Conservation (phyloP, 1,140 invertebrate species). For the Xylocopa sonorina region DNA sequence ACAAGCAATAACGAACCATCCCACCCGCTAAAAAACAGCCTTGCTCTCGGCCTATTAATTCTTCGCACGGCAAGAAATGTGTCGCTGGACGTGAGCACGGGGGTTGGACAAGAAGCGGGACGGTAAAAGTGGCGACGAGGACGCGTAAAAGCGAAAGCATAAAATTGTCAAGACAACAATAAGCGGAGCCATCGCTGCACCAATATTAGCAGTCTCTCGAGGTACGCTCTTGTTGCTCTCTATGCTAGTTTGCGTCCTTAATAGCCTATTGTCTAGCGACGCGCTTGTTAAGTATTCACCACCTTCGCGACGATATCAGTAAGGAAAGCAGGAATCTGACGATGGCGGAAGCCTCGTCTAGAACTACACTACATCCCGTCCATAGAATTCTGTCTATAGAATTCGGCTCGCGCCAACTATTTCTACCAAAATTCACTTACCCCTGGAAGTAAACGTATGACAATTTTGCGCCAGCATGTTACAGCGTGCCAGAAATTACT, state of each 20-base stretch:
- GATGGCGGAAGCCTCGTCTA: conserved; percentile 30
- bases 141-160: neutral
- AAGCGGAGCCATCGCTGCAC: too few species aligned
- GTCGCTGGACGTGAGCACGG: too few species aligned
- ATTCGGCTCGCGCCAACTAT: neutral
- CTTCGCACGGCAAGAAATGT: neutral
- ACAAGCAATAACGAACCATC: too few species aligned
- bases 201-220: neutral
- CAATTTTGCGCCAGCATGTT: neutral
- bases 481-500: neutral
- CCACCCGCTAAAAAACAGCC: neutral
- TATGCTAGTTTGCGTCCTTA: conserved; percentile 12
- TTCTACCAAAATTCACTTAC: neutral
- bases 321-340: neutral
- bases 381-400: neutral
- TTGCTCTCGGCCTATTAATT: neutral
- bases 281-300: conserved; percentile 21
- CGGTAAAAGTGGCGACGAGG: neutral
- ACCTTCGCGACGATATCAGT: conserved; percentile 15
- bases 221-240: neutral
- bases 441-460: neutral
- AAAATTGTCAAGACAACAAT: neutral
- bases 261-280: conserved; percentile 23
- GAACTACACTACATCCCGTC: neutral
- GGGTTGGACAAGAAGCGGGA: neutral